Evolutionary conservation across 2,113 vertebrate genomes (phyloP).

Genomic region (Crotalus horridus): DNA sequence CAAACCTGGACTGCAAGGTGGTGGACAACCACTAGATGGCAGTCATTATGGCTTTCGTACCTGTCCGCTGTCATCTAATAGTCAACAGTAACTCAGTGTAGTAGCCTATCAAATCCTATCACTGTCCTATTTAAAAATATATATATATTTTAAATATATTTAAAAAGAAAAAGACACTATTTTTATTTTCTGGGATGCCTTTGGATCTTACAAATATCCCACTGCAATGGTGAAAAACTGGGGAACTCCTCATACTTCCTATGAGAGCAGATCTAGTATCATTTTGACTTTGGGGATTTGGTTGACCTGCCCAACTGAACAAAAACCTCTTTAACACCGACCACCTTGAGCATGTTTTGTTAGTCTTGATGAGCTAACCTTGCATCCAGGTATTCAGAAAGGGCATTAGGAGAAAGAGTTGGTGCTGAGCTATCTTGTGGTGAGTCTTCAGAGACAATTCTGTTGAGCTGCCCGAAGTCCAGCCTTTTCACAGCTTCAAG

Average conservation of each 20-base stretch:
- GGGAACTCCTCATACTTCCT: not conserved
- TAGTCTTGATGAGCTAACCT: slow-evolving; percentile 57
- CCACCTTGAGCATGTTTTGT: not conserved
- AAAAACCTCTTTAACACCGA: not conserved
- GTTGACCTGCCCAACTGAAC: not conserved
- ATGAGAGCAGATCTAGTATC: not conserved
- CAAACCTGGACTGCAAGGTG: not conserved
- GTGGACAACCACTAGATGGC: not conserved
- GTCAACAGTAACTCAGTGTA: not conserved
- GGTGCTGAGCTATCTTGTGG: slow-evolving; percentile 64
- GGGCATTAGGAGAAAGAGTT: slow-evolving; percentile 67
- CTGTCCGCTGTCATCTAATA: not conserved
- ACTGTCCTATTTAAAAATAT: not conserved
- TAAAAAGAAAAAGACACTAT: not conserved
- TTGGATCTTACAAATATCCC: not conserved
- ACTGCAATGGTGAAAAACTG: not conserved
- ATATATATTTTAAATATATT: not conserved
- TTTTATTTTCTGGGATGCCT: not conserved
- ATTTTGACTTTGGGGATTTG: not conserved
- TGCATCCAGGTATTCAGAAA: slow-evolving; percentile 7
- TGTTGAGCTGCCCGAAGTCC: slow-evolving; percentile 56
- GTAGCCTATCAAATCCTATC: not conserved
- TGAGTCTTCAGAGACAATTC: not conserved
- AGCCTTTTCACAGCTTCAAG: slow-evolving; percentile 82
- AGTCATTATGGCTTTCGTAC: not conserved